phyloP scores from a whole-genome alignment of 2,113 vertebrate species.

The Poecilia latipinna region DNA sequence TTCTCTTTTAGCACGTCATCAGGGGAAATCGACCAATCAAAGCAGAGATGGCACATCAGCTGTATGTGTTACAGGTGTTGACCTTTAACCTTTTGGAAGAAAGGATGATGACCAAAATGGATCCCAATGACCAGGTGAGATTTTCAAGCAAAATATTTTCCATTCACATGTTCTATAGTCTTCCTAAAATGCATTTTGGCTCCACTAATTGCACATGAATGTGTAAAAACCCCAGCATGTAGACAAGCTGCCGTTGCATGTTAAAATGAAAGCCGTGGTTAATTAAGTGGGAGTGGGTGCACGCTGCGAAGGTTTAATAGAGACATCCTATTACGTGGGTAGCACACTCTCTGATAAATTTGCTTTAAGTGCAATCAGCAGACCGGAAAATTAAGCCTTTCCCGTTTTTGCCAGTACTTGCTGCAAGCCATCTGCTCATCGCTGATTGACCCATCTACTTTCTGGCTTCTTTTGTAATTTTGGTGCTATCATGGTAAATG shows the following conservation, averaged over 20 bases:
- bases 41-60: conserved; percentile 98
- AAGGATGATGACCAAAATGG: conserved; percentile 99
- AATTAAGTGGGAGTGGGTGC: conserved; percentile 9
- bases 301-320: conserved; percentile 2
- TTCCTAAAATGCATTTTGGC: not conserved
- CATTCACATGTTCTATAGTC: not conserved
- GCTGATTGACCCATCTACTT: not conserved
- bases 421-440: conserved; percentile 8
- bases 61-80: conserved; percentile 96
- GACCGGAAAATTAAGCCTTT: conserved; percentile 21
- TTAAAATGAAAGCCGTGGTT: conserved; percentile 8
- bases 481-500: conserved; percentile 8
- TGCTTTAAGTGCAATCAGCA: conserved; percentile 24
- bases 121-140: conserved; percentile 93
- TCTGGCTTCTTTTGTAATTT: not conserved
- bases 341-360: not conserved
- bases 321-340: not conserved
- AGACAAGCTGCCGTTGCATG: not conserved
- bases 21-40: conserved; percentile 98
- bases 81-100: conserved; percentile 98
- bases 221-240: not conserved
- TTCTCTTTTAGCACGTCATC: conserved; percentile 88
- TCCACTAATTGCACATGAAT: not conserved
- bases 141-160: not conserved
- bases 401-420: conserved; percentile 7